Percentiles rank a stretch among this genome's conserved stretches.
Evolutionary conservation across 2,113 vertebrate genomes (phyloP).

Genomic region (Motacilla alba): DNA sequence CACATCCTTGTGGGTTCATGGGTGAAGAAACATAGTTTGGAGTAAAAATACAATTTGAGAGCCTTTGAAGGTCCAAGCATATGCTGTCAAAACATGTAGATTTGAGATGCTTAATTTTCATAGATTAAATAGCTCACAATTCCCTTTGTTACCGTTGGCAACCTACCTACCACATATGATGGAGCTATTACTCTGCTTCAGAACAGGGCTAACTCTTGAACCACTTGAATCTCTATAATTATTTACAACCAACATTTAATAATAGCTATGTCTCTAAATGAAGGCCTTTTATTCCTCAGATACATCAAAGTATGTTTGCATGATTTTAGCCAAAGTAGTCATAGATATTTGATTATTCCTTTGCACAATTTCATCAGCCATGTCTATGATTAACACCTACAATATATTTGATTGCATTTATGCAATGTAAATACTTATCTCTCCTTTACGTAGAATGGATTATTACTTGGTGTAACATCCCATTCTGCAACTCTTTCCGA

Average conservation of each 20-base stretch:
- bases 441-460: not conserved
- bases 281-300: not conserved
- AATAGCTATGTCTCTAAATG: not conserved
- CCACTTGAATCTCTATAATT: not conserved
- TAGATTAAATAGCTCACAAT: not conserved
- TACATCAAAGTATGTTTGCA: not conserved
- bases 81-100: not conserved
- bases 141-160: not conserved
- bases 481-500: not conserved
- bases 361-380: not conserved
- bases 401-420: not conserved
- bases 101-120: not conserved
- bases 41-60: not conserved
- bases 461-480: not conserved
- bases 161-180: not conserved
- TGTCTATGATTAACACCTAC: not conserved
- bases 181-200: not conserved
- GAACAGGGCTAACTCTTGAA: not conserved
- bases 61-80: not conserved
- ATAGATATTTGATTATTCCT: not conserved
- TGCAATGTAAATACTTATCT: not conserved
- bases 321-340: not conserved
- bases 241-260: not conserved
- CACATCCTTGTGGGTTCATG: not conserved
- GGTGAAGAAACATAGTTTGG: not conserved